phyloP scores from a whole-genome alignment of 2,113 vertebrate species.

The Petaurus breviceps region DNA sequence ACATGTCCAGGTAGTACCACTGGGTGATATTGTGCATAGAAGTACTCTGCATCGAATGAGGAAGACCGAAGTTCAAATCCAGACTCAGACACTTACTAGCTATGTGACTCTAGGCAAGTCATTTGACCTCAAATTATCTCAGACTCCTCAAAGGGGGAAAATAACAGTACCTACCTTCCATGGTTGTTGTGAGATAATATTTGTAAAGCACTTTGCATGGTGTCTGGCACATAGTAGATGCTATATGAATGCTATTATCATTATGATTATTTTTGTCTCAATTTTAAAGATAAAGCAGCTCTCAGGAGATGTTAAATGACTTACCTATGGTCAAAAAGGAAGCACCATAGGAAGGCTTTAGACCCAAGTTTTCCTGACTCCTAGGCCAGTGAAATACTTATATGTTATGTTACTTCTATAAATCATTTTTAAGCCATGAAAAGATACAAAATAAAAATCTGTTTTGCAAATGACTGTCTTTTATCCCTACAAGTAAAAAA shows the following conservation, averaged over 20 bases:
- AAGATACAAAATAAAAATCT: slow-evolving; percentile 5
- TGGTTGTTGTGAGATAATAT: background rate
- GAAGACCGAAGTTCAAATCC: background rate
- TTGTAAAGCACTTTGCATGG: background rate
- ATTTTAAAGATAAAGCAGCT: background rate
- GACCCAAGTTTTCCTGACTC: background rate
- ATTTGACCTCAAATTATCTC: background rate
- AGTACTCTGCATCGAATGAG: background rate
- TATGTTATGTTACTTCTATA: background rate
- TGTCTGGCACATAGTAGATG: background rate
- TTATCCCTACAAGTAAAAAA: background rate
- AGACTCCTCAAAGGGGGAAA: background rate
- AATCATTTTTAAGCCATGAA: background rate
- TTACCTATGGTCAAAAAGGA: slow-evolving; percentile 22
- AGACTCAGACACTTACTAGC: background rate
- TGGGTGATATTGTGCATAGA: background rate
- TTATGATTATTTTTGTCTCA: background rate
- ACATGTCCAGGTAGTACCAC: background rate
- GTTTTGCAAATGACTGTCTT: slow-evolving; percentile 5
- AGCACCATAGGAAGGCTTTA: slow-evolving; percentile 18
- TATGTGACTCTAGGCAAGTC: background rate
- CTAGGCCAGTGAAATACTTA: background rate
- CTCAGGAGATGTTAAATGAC: slow-evolving; percentile 4
- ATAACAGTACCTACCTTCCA: background rate
- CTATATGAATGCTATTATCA: background rate